These are phyloP conservation scores for Zygothrica quintamaculata DNA, from an alignment of 2,888 invertebrate species.

Conservation along the genomic window DNA sequence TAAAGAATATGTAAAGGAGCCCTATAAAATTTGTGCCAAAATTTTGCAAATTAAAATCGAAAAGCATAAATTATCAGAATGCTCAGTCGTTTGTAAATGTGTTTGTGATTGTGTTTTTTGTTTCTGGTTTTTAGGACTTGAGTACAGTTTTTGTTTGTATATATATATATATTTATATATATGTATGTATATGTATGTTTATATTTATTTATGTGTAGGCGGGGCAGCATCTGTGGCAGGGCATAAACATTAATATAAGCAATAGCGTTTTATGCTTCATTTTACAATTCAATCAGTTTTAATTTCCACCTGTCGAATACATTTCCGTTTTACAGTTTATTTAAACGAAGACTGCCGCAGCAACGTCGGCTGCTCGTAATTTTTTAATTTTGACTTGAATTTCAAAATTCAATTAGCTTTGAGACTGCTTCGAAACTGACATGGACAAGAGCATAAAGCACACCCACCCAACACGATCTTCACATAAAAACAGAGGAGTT, in stretches of 20 bases:
- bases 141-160: neutral
- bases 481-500: neutral
- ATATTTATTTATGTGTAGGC: slow-evolving; percentile 3
- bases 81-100: slow-evolving; percentile 7
- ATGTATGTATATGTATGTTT: slow-evolving; percentile 11
- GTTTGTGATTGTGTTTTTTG: neutral
- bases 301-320: slow-evolving; percentile 78
- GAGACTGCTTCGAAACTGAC: slow-evolving; percentile 25
- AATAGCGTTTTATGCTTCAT: slow-evolving; percentile 65
- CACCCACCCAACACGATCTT: slow-evolving; percentile 7
- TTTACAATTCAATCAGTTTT: slow-evolving; percentile 79
- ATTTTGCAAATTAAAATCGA: slow-evolving; percentile 72
- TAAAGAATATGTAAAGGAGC: slow-evolving; percentile 53
- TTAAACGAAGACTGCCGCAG: slow-evolving; percentile 27
- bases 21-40: slow-evolving; percentile 57
- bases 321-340: slow-evolving; percentile 77
- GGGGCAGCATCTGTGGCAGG: slow-evolving; percentile 52
- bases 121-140: neutral
- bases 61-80: slow-evolving; percentile 66
- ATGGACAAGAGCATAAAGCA: slow-evolving; percentile 39
- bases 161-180: neutral
- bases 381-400: slow-evolving; percentile 74
- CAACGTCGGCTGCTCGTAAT: slow-evolving; percentile 53
- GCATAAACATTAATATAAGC: slow-evolving; percentile 48
- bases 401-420: slow-evolving; percentile 73